phyloP scores from a whole-genome alignment of 2,113 vertebrate genomes.

The Electrona antarctica region DNA sequence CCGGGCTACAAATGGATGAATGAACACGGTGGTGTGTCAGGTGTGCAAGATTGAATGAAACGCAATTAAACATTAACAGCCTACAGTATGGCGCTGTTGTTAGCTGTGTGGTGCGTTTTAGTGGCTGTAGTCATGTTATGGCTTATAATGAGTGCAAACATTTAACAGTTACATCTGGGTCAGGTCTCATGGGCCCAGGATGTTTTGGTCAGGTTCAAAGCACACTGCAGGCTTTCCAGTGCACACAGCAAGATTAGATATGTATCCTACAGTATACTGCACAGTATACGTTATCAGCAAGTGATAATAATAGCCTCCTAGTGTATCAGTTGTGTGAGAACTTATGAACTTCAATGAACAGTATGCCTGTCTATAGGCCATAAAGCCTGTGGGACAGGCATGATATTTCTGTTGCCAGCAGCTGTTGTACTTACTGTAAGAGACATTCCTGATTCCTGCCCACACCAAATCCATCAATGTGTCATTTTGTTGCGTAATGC shows the following conservation, averaged over 20 bases:
- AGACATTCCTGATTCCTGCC: conserved; percentile 1
- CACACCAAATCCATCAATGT: conserved; percentile 2
- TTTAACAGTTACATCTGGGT: not conserved
- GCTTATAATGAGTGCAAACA: not conserved
- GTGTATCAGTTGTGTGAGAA: not conserved
- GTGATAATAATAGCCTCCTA: not conserved
- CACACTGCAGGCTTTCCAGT: not conserved
- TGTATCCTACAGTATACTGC: too few species aligned
- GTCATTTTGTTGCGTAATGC: not conserved
- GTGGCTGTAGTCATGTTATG: not conserved
- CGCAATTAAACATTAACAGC: conserved; percentile 3
- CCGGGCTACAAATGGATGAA: too few species aligned
- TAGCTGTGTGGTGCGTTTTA: not conserved
- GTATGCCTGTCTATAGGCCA: not conserved
- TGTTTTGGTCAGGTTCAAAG: not conserved
- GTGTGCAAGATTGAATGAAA: not conserved
- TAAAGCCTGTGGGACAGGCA: not conserved
- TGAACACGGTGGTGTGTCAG: too few species aligned
- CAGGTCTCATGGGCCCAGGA: not conserved
- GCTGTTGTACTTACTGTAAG: not conserved
- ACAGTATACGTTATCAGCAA: too few species aligned
- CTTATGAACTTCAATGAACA: not conserved
- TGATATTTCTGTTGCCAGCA: conserved; percentile 2
- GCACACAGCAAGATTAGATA: not conserved
- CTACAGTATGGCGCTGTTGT: conserved; percentile 16